These are phyloP conservation scores for Euplexia lucipara DNA, from an alignment of 2,888 invertebrate species.

Conservation along the genomic window DNA sequence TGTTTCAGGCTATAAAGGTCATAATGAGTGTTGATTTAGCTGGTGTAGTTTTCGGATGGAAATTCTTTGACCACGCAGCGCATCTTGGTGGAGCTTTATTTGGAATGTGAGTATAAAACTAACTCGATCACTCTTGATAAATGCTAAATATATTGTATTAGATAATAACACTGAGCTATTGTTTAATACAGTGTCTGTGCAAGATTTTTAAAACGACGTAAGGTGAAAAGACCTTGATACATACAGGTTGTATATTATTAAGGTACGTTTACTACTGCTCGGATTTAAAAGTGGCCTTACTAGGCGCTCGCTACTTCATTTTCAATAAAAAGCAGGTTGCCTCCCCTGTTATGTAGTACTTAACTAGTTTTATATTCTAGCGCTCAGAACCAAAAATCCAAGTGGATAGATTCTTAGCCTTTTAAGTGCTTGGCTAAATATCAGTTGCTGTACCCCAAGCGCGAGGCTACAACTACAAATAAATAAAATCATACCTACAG, in stretches of 20 bases:
- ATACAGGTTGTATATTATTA: constrained; percentile 19
- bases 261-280: constrained; percentile 19
- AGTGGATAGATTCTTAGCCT: no score
- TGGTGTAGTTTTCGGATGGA: constrained; percentile 97
- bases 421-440: no score
- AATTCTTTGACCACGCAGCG: constrained; percentile 99
- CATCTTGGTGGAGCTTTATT: constrained; percentile 98
- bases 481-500: no score
- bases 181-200: constrained; percentile 41
- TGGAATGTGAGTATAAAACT: constrained; percentile 94
- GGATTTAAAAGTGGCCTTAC: no score
- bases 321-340: no score
- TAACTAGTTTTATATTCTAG: no score
- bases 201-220: constrained; percentile 31
- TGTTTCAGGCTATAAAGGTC: constrained; percentile 95
- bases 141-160: constrained; percentile 5
- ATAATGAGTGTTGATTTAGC: constrained; percentile 96
- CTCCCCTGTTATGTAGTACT: no score
- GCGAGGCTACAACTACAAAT: no score
- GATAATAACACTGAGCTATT: constrained; percentile 48
- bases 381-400: no score
- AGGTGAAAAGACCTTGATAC: constrained; percentile 9
- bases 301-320: no score
- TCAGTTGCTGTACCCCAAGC: no score
- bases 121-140: neutral